A percentile compares a stretch with the other conserved stretches of the same genome.
Evolutionary conservation across 2,888 invertebrate species (phyloP).

Genomic region (Hirtodrosophila confusa): DNA sequence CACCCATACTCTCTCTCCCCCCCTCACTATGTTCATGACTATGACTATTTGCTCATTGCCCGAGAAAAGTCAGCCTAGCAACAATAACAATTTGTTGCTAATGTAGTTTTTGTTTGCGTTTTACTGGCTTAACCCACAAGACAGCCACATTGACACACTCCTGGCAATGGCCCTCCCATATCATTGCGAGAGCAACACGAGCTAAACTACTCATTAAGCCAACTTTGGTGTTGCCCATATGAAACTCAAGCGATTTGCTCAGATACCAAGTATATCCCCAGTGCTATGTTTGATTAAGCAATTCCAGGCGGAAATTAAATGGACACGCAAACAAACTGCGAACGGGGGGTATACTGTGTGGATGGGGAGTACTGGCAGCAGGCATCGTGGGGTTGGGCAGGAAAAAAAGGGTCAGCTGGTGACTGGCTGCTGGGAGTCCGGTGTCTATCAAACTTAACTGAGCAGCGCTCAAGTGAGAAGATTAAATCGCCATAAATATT

Average conservation of each 20-base stretch:
- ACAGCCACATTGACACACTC: constrained; percentile 4
- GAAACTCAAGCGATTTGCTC: constrained; percentile 44
- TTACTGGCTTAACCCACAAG: constrained; percentile 28
- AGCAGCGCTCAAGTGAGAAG: constrained; percentile 78
- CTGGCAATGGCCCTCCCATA: constrained; percentile 3
- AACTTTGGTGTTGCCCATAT: constrained; percentile 44
- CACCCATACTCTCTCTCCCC: not conserved
- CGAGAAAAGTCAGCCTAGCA: constrained; percentile 44
- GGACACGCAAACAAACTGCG: constrained; percentile 74
- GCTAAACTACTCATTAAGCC: constrained; percentile 65
- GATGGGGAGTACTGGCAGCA: not conserved
- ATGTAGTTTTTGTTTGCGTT: constrained; percentile 65
- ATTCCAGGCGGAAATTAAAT: constrained; percentile 80
- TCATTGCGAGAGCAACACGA: constrained; percentile 31
- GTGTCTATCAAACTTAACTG: constrained; percentile 75
- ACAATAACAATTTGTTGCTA: constrained; percentile 77
- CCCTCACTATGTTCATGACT: constrained; percentile 4
- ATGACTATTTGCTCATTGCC: constrained; percentile 41
- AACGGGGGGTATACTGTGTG: not conserved
- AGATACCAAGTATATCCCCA: constrained; percentile 39
- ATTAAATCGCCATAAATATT: constrained; percentile 81
- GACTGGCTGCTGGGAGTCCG: constrained; percentile 14
- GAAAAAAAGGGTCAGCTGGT: constrained; percentile 53
- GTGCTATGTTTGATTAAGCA: constrained; percentile 76
- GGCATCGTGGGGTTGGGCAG: not conserved